Evolutionary conservation across 1,140 invertebrate species (phyloP), one percentile per base, ranked within the genome.

Genomic region (Maniola jurtina): DNA sequence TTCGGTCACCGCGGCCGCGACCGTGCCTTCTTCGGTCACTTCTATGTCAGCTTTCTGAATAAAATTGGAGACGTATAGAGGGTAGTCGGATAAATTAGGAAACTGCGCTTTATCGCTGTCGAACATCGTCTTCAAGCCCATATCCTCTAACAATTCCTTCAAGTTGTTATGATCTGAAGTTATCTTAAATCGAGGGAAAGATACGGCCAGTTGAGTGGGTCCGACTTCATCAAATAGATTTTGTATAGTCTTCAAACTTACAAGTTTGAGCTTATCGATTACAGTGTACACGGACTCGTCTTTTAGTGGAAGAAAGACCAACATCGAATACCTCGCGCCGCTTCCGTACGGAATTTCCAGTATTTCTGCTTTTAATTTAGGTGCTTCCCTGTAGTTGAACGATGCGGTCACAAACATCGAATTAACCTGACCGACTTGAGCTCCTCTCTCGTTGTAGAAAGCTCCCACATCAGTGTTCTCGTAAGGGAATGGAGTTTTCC

Each of bases 11-110:
- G 94, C 94, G 47, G 93, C 86, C 2, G 95, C 95, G 56, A 93
- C 90, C 6, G 93, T 95, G 6, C 95, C 95, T 75, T 94, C 92
- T 80, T 96, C 95, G 57, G 94, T 94, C 1, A 96, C 93, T 72
- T 95, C 93, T 68, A 96, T 93, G 73, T 93, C 92, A 6, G 94
- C 93, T 79, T 95, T 95, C 76, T 96, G 95, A n/a, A 95, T 75
- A 6, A 86, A 87, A 81, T 75, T 91, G 71, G 73, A 95, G 80
- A 90, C 83, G 82, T 71, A 93, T 58, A 92, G 36, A 25, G 79
- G 71, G 64, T 92, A 73, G 6, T 91, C 77, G 10, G 92, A 84
- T 25, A 95, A 93, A n/a, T 92, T 90, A n/a, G 93, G 87, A 40
- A 96, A 92, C 66, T 94, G 92, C 0, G 95, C 93, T 40, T 65